Evolutionary conservation across 2,113 vertebrate genomes (phyloP).

Genomic region (Cyanoramphus novaezelandiae): DNA sequence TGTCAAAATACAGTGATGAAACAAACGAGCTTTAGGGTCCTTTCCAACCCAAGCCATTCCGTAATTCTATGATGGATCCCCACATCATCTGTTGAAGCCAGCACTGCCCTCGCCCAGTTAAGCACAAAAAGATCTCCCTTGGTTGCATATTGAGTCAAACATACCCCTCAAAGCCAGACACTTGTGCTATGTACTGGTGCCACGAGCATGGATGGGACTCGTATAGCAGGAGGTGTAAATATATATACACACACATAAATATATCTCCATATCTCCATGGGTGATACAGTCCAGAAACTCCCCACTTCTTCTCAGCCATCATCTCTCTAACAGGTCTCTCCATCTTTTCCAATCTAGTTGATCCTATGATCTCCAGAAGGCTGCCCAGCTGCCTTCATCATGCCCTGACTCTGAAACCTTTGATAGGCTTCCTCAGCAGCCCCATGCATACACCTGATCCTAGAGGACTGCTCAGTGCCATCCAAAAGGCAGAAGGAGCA

Average conservation of each 20-base stretch:
- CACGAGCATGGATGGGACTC: background rate
- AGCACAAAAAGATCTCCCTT: background rate
- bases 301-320: background rate
- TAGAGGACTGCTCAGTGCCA: background rate
- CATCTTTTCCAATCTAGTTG: background rate
- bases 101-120: background rate
- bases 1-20: background rate
- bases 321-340: background rate
- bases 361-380: background rate
- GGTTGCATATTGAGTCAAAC: background rate
- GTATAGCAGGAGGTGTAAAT: background rate
- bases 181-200: background rate
- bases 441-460: background rate
- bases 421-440: background rate
- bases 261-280: background rate
- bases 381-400: background rate
- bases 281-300: background rate
- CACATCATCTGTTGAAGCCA: background rate
- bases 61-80: background rate
- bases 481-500: background rate
- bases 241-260: rapidly evolving
- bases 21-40: background rate
- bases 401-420: background rate
- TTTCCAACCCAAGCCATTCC: background rate
- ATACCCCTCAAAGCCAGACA: background rate